A percentile compares a stretch with the other conserved stretches of the same genome.
Evolutionary conservation across 2,888 invertebrate genomes (phyloP).

Genomic region (Melanargia galathea): DNA sequence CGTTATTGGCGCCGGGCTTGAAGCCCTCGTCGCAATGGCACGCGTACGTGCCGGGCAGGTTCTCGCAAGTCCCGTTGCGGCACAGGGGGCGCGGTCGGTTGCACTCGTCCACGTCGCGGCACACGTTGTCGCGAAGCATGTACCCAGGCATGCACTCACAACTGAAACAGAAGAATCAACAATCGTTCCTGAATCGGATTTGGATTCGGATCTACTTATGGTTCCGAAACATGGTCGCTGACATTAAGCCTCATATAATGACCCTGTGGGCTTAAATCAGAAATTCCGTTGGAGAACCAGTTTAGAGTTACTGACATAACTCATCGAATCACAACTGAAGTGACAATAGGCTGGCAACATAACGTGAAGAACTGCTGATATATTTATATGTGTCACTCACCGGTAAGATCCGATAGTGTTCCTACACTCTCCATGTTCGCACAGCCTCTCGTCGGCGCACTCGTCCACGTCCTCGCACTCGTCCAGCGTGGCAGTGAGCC

Average conservation of each 20-base stretch:
- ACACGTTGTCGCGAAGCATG: constrained; percentile 82
- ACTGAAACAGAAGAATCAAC: too few species aligned
- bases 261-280: too few species aligned
- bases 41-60: constrained; percentile 86
- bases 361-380: too few species aligned
- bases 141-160: constrained; percentile 90
- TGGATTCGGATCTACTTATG: too few species aligned
- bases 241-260: too few species aligned
- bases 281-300: too few species aligned
- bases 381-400: too few species aligned
- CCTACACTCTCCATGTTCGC: constrained; percentile 89
- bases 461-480: constrained; percentile 88
- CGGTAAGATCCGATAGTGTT: constrained; percentile 90
- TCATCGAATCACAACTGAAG: too few species aligned
- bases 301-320: too few species aligned
- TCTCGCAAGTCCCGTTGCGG: constrained; percentile 89
- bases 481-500: constrained; percentile 80
- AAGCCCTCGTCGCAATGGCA: constrained; percentile 90
- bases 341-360: too few species aligned
- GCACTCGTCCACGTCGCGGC: constrained; percentile 89
- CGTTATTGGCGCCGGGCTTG: constrained; percentile 89
- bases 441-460: constrained; percentile 86
- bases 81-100: constrained; percentile 87
- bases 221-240: too few species aligned
- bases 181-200: too few species aligned